Base-by-base conservation (phyloP, 2,797 vertebrate genomes). In the Argyrosomus regius region DNA sequence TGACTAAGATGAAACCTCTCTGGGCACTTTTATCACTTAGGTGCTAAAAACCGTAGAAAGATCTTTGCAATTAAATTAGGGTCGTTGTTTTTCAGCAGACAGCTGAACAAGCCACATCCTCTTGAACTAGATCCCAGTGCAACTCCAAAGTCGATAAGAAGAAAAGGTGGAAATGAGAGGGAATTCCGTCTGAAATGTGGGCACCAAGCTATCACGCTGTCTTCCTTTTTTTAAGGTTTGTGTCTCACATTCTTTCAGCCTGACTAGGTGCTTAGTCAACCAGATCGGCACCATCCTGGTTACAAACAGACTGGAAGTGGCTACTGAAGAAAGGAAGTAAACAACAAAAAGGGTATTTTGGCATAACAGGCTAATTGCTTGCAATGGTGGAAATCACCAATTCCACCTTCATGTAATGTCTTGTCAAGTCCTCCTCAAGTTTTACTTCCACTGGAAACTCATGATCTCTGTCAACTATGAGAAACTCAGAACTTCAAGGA, bases 171-270 rank as follows among this genome's bases (percentile, higher is more conserved):
- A 35, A 62, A 78, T 64, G 1, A 57, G 50, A 77, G 45, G 70
- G 50, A 68, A 43, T 48, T 74, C 60, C 60, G 60, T 58, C 46
- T 14, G 7, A 76, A 48, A 20, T 9, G 17, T 1, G 22, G 22
- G 53, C 72, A 64, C 41, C 61, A 75, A 72, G 39, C 43, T 10
- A 7, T 49, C 22, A 4, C 35, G 43, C 20, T 28, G 8, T 31
- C 16, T 5, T n/a, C n/a, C 60, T 61, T 52, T 45, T 57, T 16
- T 0, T 61, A 31, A 17, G 52, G 24, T 49, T 43, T 13, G 35
- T 26, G 35, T 22, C 20, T 64, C 49, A 9, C 74, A 77, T 87
- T 77, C 87, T 65, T 70, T 22, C 66, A 10, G 54, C 7, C 58
- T 45, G 83, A 88, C 72, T 84, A 74, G 49, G 12, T 0, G 50